Percentiles rank a stretch among this genome's conserved stretches.
These are phyloP conservation scores for Pseudocheirus occidentalis DNA, from an alignment of 2,797 vertebrate species.

Conservation along the genomic window DNA sequence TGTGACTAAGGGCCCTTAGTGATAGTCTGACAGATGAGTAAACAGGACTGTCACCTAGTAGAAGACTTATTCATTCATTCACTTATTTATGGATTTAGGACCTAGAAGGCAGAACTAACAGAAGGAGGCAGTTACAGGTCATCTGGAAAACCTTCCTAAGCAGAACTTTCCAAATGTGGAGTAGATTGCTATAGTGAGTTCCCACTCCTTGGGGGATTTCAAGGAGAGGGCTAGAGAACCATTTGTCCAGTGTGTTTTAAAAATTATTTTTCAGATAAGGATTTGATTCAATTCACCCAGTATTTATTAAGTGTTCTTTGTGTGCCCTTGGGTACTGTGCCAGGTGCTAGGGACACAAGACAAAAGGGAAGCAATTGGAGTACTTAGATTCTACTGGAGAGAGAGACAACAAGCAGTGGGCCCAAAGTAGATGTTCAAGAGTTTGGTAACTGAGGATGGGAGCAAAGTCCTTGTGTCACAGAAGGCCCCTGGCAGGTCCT, in stretches of 20 bases:
- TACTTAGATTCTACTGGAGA: not conserved
- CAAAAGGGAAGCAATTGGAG: not conserved
- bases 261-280: not conserved
- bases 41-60: not conserved
- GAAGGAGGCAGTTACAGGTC: not conserved
- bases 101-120: not conserved
- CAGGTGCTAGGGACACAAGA: not conserved
- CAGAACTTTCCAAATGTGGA: not conserved
- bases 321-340: not conserved
- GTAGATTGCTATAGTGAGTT: not conserved
- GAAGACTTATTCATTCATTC: not conserved
- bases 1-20: not conserved
- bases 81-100: not conserved
- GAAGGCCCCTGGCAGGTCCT: not conserved
- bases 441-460: not conserved
- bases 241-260: not conserved
- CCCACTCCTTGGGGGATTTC: not conserved
- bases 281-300: not conserved
- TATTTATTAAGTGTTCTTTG: not conserved
- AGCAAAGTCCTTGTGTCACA: not conserved
- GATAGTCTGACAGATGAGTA: not conserved
- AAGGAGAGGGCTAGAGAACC: not conserved
- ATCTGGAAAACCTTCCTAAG: not conserved
- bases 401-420: not conserved
- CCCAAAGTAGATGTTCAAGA: not conserved